Conservation (phyloP, 2,888 invertebrate genomes). For the Malthinus flaveolus region DNA sequence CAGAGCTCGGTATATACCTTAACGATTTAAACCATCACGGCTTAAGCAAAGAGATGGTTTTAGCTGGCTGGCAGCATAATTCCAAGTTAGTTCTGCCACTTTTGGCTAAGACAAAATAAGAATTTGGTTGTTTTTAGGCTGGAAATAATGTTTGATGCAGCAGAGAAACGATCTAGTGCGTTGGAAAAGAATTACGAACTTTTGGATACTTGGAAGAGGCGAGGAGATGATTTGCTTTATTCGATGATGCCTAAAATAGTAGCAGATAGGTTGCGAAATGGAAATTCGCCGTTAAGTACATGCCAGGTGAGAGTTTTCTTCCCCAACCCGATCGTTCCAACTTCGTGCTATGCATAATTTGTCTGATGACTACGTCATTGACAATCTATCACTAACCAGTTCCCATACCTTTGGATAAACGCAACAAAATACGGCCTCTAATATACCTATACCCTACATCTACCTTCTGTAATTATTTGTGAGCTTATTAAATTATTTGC, state of each 20-base stretch:
- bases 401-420: no score
- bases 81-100: slow-evolving; percentile 57
- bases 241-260: slow-evolving; percentile 88
- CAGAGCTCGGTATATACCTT: slow-evolving; percentile 73
- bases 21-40: slow-evolving; percentile 85
- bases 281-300: slow-evolving; percentile 73
- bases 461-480: neutral
- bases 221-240: slow-evolving; percentile 81
- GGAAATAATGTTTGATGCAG: slow-evolving; percentile 79
- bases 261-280: slow-evolving; percentile 75
- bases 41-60: slow-evolving; percentile 76
- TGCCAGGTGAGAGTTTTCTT: slow-evolving; percentile 78
- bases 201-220: slow-evolving; percentile 80
- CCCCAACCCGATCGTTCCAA: no score
- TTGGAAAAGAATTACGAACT: slow-evolving; percentile 76
- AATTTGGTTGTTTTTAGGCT: slow-evolving; percentile 54
- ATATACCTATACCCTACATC: no score
- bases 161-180: slow-evolving; percentile 74
- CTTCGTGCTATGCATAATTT: no score
- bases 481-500: slow-evolving; percentile 35
- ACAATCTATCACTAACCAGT: no score
- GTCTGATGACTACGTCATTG: no score
- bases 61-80: slow-evolving; percentile 82
- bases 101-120: neutral
- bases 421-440: no score